Percentiles rank a stretch among this genome's conserved stretches.
Conservation (phyloP, 2,888 invertebrate species). For the Drosophila aldrichi region DNA sequence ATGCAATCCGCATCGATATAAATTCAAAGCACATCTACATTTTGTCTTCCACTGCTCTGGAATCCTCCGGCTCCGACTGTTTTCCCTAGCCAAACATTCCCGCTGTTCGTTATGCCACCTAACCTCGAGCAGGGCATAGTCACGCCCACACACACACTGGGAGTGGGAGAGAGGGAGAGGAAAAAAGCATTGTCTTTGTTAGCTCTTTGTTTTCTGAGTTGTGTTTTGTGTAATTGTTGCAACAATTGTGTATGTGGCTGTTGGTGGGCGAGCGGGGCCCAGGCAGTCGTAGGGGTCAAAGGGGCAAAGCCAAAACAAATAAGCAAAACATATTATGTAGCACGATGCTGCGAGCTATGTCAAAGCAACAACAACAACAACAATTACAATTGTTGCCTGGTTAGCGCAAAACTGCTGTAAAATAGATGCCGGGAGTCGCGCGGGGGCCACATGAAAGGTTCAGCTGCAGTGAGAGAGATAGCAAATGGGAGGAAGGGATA, state of each 20-base stretch:
- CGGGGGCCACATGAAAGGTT: not conserved
- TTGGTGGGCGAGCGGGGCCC: slow-evolving; percentile 5
- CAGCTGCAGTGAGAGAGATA: not conserved
- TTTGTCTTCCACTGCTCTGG: slow-evolving; percentile 1
- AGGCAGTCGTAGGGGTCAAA: slow-evolving; percentile 14
- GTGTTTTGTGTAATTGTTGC: slow-evolving; percentile 76
- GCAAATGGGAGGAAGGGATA: not conserved
- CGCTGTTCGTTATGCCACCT: slow-evolving; percentile 20
- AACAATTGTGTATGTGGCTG: slow-evolving; percentile 65
- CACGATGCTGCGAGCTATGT: slow-evolving; percentile 49
- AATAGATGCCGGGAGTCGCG: slow-evolving; percentile 6
- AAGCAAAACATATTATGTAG: slow-evolving; percentile 61
- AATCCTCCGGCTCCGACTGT: slow-evolving; percentile 5
- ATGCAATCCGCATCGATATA: slow-evolving; percentile 9
- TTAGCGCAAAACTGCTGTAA: slow-evolving; percentile 45
- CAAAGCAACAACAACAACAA: slow-evolving; percentile 27
- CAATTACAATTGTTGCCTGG: slow-evolving; percentile 45
- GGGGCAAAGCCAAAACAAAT: slow-evolving; percentile 48
- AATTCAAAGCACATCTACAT: slow-evolving; percentile 4
- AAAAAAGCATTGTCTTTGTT: slow-evolving; percentile 38
- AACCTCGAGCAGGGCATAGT: slow-evolving; percentile 16
- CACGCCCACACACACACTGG: slow-evolving; percentile 25
- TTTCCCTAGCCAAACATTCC: slow-evolving; percentile 17
- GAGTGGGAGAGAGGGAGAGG: not conserved
- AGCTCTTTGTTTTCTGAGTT: slow-evolving; percentile 52